These are phyloP conservation scores for Cephus rjabovi DNA, from an alignment of 2,888 invertebrate genomes.

Conservation along the genomic window DNA sequence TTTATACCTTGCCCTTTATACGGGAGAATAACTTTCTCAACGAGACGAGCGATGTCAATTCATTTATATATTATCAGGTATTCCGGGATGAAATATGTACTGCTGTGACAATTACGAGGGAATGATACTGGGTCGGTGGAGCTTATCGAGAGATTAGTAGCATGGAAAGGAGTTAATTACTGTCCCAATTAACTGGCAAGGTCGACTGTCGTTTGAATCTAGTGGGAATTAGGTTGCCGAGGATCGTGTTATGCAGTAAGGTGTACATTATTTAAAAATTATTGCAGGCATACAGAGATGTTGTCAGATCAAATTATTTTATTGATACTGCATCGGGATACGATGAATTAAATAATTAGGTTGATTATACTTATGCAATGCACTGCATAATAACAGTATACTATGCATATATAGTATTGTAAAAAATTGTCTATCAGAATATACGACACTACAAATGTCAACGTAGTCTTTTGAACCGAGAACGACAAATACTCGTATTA, in stretches of 20 bases:
- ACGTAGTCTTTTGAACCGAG: not conserved
- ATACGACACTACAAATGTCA: no score
- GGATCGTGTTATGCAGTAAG: not conserved
- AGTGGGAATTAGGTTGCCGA: not conserved
- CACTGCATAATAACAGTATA: not conserved
- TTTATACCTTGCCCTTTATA: not conserved
- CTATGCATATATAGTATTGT: no score
- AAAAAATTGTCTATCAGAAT: no score
- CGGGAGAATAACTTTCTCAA: not conserved
- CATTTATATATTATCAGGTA: not conserved
- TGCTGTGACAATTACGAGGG: not conserved
- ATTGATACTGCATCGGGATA: not conserved
- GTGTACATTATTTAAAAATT: not conserved
- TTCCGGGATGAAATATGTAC: not conserved
- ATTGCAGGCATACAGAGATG: not conserved
- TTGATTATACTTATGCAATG: not conserved
- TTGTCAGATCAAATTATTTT: not conserved
- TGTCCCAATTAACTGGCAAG: not conserved
- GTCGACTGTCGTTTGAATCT: not conserved
- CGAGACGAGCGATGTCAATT: not conserved
- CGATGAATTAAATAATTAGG: not conserved
- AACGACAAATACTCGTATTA: not conserved
- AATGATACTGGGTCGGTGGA: not conserved
- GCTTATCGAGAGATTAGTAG: not conserved
- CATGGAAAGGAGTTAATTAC: not conserved